Evolutionary conservation across 2,888 invertebrate species (phyloP), one percentile per base, ranked within the genome.

Genomic region (Hermaeophaga mercurialis): DNA sequence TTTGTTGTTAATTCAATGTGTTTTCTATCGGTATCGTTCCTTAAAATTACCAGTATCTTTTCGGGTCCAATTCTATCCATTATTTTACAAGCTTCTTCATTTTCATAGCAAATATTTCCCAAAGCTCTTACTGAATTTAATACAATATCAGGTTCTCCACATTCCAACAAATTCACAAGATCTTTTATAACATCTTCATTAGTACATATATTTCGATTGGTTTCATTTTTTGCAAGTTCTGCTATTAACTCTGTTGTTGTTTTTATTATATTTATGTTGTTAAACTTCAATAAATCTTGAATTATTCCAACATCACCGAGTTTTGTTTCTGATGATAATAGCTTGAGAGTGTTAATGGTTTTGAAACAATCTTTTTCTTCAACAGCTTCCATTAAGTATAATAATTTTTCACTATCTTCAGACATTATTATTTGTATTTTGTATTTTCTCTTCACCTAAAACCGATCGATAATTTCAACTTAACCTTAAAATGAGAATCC

Each of bases 21-120:
- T 26, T 66, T 57, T 31, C 68, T 49, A 24, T 63, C 56, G 14
- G 55, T 39, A 54, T 72, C 68, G 14, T 56, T 54, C 48, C 70
- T 69, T 22, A 77, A 61, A 14, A 74, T 62, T 19, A 54, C 46
- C n/a, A 75, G 59, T 33, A 77, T 64, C 22, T 61, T 66, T 24
- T 71, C 61, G 36, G 77, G 61, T 11, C 76, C 76, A 43, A 70
- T 67, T 58, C 69, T 68, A 43, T 71, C 71, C 33, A 78, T 67
- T 47, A 87, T 73, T 57, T 81, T 81, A 61, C 86, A 80, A 12
- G 85, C 84, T 68, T 81, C 80, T 80, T 92, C 89, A 79, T 93
- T 92, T 72, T 94, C 89, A 75, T 89, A 94, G 74, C 92, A 93
- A 71, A 95, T 86, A 76, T 95, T 95, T 28, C 93, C 94, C 15